Conservation (phyloP, 2,113 vertebrate genomes). For the Arvicanthis niloticus region DNA sequence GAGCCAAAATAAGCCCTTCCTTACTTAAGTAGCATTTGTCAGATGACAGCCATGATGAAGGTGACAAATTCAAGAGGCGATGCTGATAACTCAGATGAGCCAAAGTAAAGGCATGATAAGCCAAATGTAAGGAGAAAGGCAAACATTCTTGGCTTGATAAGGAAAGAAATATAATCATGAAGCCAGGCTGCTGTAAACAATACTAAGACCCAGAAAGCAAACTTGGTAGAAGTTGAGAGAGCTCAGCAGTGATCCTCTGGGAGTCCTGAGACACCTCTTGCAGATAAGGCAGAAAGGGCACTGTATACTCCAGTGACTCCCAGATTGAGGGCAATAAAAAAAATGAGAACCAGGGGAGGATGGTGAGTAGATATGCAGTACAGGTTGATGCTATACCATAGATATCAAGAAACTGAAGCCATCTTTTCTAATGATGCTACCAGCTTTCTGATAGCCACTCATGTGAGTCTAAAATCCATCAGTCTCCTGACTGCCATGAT, state of each 20-base stretch:
- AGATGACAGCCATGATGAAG: not conserved
- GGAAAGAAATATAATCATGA: not conserved
- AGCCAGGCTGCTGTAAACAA: not conserved
- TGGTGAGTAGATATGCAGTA: no score
- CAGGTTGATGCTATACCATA: no score
- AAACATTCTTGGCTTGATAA: not conserved
- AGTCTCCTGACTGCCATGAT: not conserved
- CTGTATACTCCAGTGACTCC: not conserved
- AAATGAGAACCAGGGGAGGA: not conserved
- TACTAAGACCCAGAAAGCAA: not conserved
- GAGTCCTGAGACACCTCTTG: not conserved
- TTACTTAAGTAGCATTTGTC: not conserved
- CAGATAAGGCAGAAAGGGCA: not conserved
- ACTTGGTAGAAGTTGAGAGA: no score
- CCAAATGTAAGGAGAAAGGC: no score
- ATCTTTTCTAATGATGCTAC: not conserved
- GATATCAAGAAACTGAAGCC: not conserved
- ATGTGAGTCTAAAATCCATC: not conserved
- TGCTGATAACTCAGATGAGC: not conserved
- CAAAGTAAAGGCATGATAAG: not conserved
- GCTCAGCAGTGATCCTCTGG: not conserved
- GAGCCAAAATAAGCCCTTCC: not conserved
- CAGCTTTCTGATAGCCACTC: not conserved
- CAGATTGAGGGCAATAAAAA: not conserved
- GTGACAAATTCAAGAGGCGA: not conserved